phyloP scores from a whole-genome alignment of 1,140 invertebrate species.

The Mycetomoellerius zeteki region DNA sequence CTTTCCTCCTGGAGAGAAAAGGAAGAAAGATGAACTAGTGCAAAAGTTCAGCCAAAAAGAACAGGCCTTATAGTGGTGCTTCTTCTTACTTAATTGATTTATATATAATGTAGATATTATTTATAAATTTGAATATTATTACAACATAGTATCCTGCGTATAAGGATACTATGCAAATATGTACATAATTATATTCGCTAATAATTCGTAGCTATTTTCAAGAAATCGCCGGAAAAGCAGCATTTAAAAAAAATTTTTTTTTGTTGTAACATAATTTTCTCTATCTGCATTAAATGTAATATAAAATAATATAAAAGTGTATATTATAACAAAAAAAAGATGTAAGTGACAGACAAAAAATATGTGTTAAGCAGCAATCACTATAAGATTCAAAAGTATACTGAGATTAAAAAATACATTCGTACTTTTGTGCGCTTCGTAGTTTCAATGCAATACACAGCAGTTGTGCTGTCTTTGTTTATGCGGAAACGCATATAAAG shows the following conservation, averaged over 20 bases:
- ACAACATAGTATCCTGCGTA: background rate
- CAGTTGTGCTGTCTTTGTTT: conserved; percentile 67
- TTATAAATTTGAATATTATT: conserved; percentile 15
- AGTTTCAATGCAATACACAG: conserved; percentile 67
- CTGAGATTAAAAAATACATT: conserved; percentile 6
- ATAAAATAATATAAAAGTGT: background rate
- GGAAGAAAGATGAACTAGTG: too few relatives aligned
- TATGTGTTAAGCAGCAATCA: background rate
- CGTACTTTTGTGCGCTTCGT: conserved; percentile 61
- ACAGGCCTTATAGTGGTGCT: too few relatives aligned
- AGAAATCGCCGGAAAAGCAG: background rate
- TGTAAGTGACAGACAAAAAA: background rate
- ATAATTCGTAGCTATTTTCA: background rate
- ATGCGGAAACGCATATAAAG: conserved; percentile 69
- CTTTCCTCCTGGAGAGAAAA: too few relatives aligned
- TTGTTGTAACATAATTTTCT: background rate
- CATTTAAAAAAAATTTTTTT: background rate
- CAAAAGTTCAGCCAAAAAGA: too few relatives aligned
- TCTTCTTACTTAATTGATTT: too few relatives aligned
- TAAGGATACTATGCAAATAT: background rate
- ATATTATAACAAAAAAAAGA: too few relatives aligned
- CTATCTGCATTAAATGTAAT: background rate
- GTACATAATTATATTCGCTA: background rate
- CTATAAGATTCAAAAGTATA: background rate
- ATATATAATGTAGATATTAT: background rate